phyloP scores from a whole-genome alignment of 2,113 vertebrate genomes.

The Gasterosteus nipponicus region DNA sequence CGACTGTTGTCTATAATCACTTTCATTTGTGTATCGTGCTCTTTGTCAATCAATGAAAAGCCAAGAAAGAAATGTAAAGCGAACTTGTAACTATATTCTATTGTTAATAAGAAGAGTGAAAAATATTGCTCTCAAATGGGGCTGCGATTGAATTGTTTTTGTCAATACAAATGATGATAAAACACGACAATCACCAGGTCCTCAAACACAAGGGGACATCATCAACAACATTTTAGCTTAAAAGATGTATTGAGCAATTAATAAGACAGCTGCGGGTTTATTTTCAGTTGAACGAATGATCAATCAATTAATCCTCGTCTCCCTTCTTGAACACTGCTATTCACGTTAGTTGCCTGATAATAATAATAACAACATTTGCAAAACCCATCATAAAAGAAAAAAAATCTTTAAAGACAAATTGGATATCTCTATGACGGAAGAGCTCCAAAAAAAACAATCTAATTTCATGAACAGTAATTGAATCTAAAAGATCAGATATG shows the following conservation, averaged over 20 bases:
- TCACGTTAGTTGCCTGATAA: neutral
- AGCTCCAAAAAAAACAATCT: neutral
- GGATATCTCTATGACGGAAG: neutral
- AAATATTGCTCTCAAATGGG: neutral
- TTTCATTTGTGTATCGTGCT: neutral
- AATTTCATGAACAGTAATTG: neutral
- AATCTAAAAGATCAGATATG: neutral
- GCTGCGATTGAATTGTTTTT: neutral
- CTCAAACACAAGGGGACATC: neutral
- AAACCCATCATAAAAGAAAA: neutral
- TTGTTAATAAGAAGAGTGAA: neutral
- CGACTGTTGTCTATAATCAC: neutral
- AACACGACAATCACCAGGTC: neutral
- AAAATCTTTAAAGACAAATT: neutral
- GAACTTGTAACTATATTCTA: neutral
- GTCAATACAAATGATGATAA: neutral
- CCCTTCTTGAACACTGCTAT: neutral
- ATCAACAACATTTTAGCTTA: neutral
- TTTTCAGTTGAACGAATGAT: neutral
- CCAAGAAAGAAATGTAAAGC: neutral
- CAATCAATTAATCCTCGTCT: neutral
- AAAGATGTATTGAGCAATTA: neutral
- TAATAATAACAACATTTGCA: neutral
- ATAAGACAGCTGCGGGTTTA: neutral
- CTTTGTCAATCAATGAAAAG: neutral